phyloP scores from a whole-genome alignment of 2,797 vertebrate genomes.

The Myiotriccus ornatus region DNA sequence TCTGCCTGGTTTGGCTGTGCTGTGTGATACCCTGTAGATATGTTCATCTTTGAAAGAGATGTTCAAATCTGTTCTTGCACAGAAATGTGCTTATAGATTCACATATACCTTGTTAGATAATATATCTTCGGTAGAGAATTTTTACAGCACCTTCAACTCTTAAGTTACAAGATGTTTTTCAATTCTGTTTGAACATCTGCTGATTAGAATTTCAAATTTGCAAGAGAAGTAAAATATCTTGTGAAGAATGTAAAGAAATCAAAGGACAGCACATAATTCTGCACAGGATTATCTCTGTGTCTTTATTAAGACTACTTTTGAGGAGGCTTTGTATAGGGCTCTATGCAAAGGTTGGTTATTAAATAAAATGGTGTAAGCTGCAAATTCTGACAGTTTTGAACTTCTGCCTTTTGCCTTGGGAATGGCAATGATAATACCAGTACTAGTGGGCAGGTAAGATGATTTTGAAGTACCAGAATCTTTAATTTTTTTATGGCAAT shows the following conservation, averaged over 20 bases:
- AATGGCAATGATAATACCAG: neutral
- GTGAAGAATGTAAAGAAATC: neutral
- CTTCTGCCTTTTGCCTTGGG: neutral
- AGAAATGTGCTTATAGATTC: neutral
- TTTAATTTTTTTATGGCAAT: neutral
- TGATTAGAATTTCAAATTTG: constrained; percentile 52
- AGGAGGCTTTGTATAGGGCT: neutral
- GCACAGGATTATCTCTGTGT: neutral
- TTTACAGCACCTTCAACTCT: neutral
- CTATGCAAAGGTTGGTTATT: neutral
- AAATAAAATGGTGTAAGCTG: neutral
- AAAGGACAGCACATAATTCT: neutral
- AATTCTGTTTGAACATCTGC: constrained; percentile 11
- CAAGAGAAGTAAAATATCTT: neutral
- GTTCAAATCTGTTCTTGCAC: neutral
- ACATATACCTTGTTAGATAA: neutral
- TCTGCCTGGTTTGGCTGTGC: neutral
- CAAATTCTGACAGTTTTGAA: neutral
- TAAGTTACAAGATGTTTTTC: constrained; percentile 2
- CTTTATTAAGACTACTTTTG: neutral
- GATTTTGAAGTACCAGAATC: neutral
- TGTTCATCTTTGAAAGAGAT: neutral
- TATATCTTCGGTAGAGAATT: neutral
- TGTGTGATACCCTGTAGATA: neutral
- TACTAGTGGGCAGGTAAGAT: neutral